phyloP scores from a whole-genome alignment of 1,140 invertebrate genomes.

The Aphelinus certus region DNA sequence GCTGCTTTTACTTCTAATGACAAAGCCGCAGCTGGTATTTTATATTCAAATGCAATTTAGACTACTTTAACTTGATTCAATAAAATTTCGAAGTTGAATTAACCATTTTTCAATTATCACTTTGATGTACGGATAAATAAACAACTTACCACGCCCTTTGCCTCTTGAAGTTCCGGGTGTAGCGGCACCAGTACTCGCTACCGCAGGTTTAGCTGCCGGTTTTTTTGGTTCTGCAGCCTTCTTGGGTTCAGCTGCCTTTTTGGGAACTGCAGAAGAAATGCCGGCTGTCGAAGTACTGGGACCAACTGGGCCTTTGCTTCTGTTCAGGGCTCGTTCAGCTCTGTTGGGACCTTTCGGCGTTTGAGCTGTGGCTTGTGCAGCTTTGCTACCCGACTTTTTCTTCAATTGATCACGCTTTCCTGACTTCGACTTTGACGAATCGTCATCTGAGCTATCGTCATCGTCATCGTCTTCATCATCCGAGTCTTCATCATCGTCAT shows the following conservation, averaged over 20 bases:
- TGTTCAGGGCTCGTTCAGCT: conserved; percentile 58
- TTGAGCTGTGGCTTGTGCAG: conserved; percentile 56
- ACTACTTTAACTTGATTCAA: too few relatives aligned
- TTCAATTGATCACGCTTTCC: too few relatives aligned
- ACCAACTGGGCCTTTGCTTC: conserved; percentile 46
- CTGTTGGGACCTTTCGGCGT: conserved; percentile 59
- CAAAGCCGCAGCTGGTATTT: too few relatives aligned
- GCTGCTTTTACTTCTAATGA: too few relatives aligned
- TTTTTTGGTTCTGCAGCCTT: conserved; percentile 46
- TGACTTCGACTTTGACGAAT: conserved; percentile 42
- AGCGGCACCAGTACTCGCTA: conserved; percentile 44
- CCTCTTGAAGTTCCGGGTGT: conserved; percentile 43
- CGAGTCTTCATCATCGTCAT: conserved; percentile 45
- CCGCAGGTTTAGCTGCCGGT: conserved; percentile 34
- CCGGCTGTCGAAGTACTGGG: conserved; percentile 29
- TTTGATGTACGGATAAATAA: not conserved
- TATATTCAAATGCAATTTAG: too few relatives aligned
- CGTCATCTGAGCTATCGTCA: conserved; percentile 47
- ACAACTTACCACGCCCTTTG: conserved; percentile 49
- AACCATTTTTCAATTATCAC: not conserved
- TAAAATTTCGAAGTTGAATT: not conserved
- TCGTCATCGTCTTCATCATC: conserved; percentile 42
- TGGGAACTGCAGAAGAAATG: conserved; percentile 23
- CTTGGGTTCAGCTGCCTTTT: conserved; percentile 46
- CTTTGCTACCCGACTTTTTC: conserved; percentile 55